Conservation (phyloP, 2,113 vertebrate genomes). For the Laticauda laticaudata region DNA sequence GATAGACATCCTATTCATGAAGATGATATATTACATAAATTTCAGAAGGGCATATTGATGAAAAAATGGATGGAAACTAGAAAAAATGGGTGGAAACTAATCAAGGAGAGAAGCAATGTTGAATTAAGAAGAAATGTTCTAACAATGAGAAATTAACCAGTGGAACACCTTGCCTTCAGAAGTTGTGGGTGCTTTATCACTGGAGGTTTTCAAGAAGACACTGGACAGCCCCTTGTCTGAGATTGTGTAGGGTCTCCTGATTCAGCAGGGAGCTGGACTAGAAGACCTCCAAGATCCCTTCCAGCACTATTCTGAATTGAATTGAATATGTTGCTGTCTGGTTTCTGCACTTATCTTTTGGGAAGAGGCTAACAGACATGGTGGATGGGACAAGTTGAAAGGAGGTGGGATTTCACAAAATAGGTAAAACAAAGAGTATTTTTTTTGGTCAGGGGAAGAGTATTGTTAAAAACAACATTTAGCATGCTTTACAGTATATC, state of each 20-base stretch:
- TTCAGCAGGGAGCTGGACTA: not conserved
- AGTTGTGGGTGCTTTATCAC: not conserved
- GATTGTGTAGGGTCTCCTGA: not conserved
- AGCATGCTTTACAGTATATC: not conserved
- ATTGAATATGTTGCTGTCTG: not conserved
- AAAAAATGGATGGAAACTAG: not conserved
- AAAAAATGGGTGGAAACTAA: not conserved
- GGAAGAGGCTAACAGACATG: not conserved
- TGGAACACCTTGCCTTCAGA: not conserved
- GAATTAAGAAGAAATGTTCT: not conserved
- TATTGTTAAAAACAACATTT: not conserved
- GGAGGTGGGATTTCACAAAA: not conserved
- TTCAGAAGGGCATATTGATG: not conserved
- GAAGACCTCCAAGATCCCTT: not conserved
- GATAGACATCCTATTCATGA: not conserved
- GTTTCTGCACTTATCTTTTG: not conserved
- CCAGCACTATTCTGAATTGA: not conserved
- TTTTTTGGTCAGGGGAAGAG: not conserved
- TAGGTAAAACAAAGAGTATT: not conserved
- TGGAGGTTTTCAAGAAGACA: not conserved
- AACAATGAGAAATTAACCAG: not conserved
- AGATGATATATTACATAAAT: not conserved
- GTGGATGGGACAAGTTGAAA: not conserved
- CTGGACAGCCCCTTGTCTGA: not conserved
- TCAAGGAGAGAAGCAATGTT: not conserved